Percentiles rank a stretch among this genome's conserved stretches.
Conservation (phyloP, 2,888 invertebrate genomes). For the Fabriciana adippe region DNA sequence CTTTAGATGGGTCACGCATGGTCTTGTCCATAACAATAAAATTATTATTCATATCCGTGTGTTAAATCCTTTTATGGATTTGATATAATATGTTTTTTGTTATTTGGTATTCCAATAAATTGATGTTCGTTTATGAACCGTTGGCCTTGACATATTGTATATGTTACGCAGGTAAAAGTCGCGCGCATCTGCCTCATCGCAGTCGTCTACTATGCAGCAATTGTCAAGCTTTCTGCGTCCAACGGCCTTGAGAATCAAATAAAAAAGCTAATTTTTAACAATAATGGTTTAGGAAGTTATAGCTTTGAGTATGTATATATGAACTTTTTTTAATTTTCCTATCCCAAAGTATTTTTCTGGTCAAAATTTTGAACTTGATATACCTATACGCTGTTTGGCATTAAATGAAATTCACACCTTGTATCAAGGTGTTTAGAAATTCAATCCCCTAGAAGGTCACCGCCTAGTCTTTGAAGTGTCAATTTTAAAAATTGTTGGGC, state of each 20-base stretch:
- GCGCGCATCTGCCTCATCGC: conserved; percentile 44
- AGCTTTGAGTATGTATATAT: conserved; percentile 72
- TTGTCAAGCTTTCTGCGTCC: conserved; percentile 47
- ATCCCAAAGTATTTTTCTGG: not conserved
- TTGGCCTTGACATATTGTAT: conserved; percentile 64
- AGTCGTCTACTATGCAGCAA: conserved; percentile 47
- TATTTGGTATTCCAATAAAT: conserved; percentile 40
- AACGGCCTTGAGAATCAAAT: conserved; percentile 55
- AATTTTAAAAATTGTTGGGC: too few species aligned
- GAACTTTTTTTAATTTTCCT: not conserved
- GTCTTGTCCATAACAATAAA: conserved; percentile 18
- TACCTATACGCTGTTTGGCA: too few species aligned
- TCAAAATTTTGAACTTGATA: too few species aligned
- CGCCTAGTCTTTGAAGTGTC: too few species aligned
- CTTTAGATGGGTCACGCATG: conserved; percentile 21
- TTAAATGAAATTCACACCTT: too few species aligned
- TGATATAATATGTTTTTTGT: conserved; percentile 26
- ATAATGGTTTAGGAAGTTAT: conserved; percentile 69
- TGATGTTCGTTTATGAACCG: conserved; percentile 43
- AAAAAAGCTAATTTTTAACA: conserved; percentile 64
- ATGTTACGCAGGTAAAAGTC: conserved; percentile 62
- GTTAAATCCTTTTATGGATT: not conserved
- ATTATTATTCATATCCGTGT: conserved; percentile 25
- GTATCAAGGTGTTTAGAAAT: too few species aligned
- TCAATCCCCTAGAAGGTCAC: too few species aligned